Conservation (phyloP, 1,140 invertebrate species). For the Drosophila baimaii region DNA sequence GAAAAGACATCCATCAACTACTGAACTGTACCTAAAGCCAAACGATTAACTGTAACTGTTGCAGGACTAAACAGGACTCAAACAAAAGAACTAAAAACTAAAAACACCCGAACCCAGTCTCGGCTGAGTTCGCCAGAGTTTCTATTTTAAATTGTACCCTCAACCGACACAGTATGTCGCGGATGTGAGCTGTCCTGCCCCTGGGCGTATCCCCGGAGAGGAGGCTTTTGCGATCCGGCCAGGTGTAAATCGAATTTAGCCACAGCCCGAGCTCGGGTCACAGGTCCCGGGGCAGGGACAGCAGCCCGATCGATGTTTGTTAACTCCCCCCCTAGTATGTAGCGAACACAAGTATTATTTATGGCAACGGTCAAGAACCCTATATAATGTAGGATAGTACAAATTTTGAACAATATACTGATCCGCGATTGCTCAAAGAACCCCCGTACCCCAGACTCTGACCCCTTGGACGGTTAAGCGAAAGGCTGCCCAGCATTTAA, state of each 20-base stretch:
- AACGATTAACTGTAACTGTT: constrained; percentile 40
- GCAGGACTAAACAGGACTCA: constrained; percentile 53
- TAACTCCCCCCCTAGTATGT: constrained; percentile 48
- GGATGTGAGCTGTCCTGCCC: constrained; percentile 27
- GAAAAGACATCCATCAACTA: constrained; percentile 51
- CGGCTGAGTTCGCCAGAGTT: constrained; percentile 79
- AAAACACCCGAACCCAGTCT: constrained; percentile 44
- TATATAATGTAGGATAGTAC: constrained; percentile 77
- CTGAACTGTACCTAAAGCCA: constrained; percentile 71
- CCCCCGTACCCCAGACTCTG: constrained; percentile 15
- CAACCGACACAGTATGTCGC: constrained; percentile 28
- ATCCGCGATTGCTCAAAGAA: constrained; percentile 68
- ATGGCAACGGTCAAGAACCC: constrained; percentile 60
- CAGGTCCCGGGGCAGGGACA: constrained; percentile 1
- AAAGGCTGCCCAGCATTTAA: constrained; percentile 75
- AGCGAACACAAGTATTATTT: constrained; percentile 72
- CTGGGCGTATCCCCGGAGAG: background rate
- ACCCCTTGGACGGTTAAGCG: constrained; percentile 34
- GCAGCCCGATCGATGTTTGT: constrained; percentile 51
- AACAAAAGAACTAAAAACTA: constrained; percentile 33
- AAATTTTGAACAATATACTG: constrained; percentile 76
- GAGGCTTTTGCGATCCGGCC: constrained; percentile 1
- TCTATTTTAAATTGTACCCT: constrained; percentile 75
- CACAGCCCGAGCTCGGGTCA: background rate
- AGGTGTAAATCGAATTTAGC: background rate